Evolutionary conservation across 1,140 invertebrate species (phyloP).

Genomic region (Ceratina australensis): DNA sequence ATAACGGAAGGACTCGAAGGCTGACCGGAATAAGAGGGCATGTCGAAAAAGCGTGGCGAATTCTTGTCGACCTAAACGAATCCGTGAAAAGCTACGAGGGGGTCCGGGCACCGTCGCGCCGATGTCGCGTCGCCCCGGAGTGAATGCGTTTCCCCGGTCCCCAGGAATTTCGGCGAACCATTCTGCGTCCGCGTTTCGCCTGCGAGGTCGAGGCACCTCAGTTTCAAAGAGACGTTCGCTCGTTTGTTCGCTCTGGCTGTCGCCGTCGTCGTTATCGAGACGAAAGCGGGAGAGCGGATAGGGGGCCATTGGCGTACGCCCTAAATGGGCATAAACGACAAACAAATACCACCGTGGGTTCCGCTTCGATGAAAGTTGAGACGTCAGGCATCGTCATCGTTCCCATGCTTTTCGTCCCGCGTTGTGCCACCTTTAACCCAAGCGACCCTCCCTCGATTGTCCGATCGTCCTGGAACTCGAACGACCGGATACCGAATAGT

Average conservation of each 20-base stretch:
- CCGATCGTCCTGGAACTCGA: neutral
- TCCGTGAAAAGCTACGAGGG: constrained; percentile 63
- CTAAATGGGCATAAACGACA: constrained; percentile 66
- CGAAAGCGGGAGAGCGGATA: neutral
- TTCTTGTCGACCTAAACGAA: constrained; percentile 74
- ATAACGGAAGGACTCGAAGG: neutral
- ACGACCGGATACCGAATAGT: no score
- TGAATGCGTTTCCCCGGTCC: constrained; percentile 11
- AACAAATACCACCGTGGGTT: constrained; percentile 68
- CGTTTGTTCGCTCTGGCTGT: no score
- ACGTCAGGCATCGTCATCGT: constrained; percentile 59
- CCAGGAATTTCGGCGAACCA: no score
- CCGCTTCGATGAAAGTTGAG: constrained; percentile 64
- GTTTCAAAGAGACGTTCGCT: constrained; percentile 3
- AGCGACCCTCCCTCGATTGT: neutral
- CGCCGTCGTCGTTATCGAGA: constrained; percentile 23
- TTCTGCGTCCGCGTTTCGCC: neutral
- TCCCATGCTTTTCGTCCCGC: no score
- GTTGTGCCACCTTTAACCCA: neutral
- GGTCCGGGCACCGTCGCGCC: neutral
- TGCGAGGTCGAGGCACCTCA: neutral
- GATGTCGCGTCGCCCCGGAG: no score
- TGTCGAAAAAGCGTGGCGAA: constrained; percentile 72
- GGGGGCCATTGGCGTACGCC: constrained; percentile 52
- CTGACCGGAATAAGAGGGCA: constrained; percentile 39